Evolutionary conservation across 2,888 invertebrate species (phyloP), one percentile per base, ranked within the genome.

Genomic region (Lathronympha strigana): DNA sequence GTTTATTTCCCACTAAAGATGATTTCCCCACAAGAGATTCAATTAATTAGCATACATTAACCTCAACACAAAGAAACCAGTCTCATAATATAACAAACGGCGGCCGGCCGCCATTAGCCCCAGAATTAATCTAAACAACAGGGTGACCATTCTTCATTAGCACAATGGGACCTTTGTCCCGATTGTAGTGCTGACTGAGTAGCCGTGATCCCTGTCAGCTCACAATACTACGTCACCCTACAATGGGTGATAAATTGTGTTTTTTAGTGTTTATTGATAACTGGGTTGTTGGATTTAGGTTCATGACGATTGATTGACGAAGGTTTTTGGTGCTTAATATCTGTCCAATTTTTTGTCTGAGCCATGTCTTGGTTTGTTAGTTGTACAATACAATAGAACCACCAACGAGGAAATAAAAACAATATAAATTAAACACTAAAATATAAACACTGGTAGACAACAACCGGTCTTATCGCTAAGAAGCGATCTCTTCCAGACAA

Each of bases 111-210:
- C 69, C 69, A 73, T 76, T 75, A 73, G 47, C 73, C 68, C 73
- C 70, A 74, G 76, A 85, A 88, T 88, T 87, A 89, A 88, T 87
- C 83, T 82, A 83, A 82, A 77, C 80, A 77, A 79, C 78, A 80
- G 83, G 87, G 87, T 89, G 88, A 87, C 91, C 91, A 91, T 90
- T 90, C 91, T 90, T 91, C 90, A 89, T 88, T 88, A 86, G 82
- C 74, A 91, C 91, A 91, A 91, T 89, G 90, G 90, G 84, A 78
- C 82, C 90, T 88, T 91, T 91, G 91, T 91, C 87, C 88, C 79
- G 78, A 90, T 90, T 90, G 89, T 89, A 81, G 82, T 80, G 82
- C 76, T 79, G n/a, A n/a, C n/a, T 75, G 81, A 80, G 79, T 76
- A 75, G 81, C 75, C 85, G 81, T 88, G 90, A 89, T 87, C 88